Evolutionary conservation across 2,113 vertebrate species (phyloP).

Genomic region (Callipepla californica): DNA sequence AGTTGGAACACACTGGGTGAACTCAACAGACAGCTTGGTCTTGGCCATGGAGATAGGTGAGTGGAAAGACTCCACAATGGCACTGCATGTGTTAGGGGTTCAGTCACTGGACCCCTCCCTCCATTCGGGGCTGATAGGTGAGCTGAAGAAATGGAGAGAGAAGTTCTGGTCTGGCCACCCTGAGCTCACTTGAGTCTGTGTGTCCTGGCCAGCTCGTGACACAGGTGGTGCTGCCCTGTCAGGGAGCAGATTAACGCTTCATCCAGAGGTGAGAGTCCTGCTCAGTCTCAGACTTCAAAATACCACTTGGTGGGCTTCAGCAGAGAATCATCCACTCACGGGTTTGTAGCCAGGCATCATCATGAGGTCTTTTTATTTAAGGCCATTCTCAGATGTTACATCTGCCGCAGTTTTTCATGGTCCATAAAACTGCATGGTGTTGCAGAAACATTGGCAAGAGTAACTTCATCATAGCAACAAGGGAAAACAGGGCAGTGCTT

Average conservation of each 20-base stretch:
- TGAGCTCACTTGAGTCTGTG: neutral
- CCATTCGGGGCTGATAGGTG: neutral
- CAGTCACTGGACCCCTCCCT: neutral
- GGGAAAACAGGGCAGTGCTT: neutral
- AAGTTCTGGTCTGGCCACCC: neutral
- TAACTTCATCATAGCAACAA: neutral
- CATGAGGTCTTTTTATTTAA: neutral
- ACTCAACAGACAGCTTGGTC: neutral
- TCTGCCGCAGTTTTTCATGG: neutral
- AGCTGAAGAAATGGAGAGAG: neutral
- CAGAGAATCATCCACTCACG: neutral
- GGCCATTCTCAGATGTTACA: neutral
- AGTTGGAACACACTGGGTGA: neutral
- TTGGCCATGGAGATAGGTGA: rapidly evolving
- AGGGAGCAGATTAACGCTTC: rapidly evolving
- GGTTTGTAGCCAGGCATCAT: neutral
- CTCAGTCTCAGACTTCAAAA: neutral
- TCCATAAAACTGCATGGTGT: neutral
- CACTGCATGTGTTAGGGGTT: neutral
- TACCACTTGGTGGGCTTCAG: rapidly evolving
- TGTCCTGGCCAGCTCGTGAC: neutral
- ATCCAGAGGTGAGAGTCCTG: rapidly evolving
- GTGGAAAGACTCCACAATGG: rapidly evolving
- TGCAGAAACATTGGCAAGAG: neutral
- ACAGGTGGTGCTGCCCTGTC: neutral